A percentile compares a stretch with the other conserved stretches of the same genome.
Conservation (phyloP, 2,888 invertebrate species). For the Lasioglossum lativentre region DNA sequence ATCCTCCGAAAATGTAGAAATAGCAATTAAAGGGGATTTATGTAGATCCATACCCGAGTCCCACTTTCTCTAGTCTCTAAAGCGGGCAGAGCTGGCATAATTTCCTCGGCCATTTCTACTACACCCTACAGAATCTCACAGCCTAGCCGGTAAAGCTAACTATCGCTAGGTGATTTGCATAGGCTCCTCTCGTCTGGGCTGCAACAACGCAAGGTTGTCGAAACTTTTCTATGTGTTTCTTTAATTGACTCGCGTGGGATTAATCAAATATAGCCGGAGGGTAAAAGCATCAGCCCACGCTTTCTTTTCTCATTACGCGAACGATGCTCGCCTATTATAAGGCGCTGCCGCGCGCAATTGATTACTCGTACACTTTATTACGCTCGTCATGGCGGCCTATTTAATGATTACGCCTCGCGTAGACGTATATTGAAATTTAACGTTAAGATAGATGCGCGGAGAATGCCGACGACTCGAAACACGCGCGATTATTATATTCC, state of each 20-base stretch:
- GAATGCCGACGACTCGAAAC: constrained; percentile 3
- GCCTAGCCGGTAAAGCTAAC: neutral
- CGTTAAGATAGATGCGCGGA: neutral
- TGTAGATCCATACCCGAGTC: neutral
- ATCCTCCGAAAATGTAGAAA: neutral
- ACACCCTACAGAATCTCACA: neutral
- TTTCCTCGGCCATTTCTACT: neutral
- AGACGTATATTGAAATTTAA: constrained; percentile 13
- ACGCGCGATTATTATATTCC: neutral
- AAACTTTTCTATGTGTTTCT: constrained; percentile 41
- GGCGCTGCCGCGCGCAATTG: constrained; percentile 35
- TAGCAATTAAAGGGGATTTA: neutral
- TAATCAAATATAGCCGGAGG: constrained; percentile 48
- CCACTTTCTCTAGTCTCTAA: neutral
- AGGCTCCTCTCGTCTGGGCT: neutral
- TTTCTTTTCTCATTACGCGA: constrained; percentile 50
- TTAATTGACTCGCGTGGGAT: constrained; percentile 54
- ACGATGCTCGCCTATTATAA: constrained; percentile 14
- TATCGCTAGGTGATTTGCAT: constrained; percentile 18
- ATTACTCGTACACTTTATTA: constrained; percentile 36
- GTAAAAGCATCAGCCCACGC: constrained; percentile 44
- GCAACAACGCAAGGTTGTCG: constrained; percentile 43
- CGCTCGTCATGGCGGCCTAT: constrained; percentile 20
- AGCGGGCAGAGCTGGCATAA: neutral
- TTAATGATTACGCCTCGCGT: constrained; percentile 28